A percentile compares a stretch with the other conserved stretches of the same genome.
These are phyloP conservation scores for Watsonalla cultraria DNA, from an alignment of 2,888 invertebrate genomes.

Conservation along the genomic window DNA sequence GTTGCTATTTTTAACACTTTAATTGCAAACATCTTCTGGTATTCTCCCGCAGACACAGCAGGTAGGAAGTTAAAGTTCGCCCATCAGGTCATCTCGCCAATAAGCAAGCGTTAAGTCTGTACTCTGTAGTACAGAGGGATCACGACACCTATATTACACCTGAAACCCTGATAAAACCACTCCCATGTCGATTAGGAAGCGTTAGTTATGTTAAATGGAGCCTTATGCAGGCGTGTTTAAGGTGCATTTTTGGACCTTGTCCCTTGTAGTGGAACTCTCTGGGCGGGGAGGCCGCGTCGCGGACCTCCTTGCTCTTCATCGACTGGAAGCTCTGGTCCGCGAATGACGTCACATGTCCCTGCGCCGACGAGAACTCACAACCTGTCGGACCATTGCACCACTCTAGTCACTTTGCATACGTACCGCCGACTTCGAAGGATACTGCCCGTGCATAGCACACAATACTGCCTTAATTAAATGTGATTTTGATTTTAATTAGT, in stretches of 20 bases:
- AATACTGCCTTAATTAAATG: no score
- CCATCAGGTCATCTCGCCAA: no score
- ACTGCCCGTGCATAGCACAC: no score
- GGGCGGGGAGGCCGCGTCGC: slow-evolving; percentile 87
- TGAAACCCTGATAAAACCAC: slow-evolving; percentile 1
- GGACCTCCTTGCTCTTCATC: slow-evolving; percentile 87
- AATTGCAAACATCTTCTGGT: no score
- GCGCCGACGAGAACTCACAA: slow-evolving; percentile 66
- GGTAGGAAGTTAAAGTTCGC: no score
- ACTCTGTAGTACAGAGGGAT: no score
- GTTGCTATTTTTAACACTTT: no score
- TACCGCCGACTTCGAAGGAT: not conserved
- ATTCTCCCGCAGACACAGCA: no score
- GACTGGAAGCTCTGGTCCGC: slow-evolving; percentile 88
- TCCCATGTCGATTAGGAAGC: slow-evolving; percentile 55
- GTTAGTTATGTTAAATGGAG: slow-evolving; percentile 53
- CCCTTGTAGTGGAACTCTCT: slow-evolving; percentile 77
- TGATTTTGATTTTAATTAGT: no score
- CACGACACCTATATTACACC: not conserved
- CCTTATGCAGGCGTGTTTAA: slow-evolving; percentile 36
- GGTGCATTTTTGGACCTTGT: slow-evolving; percentile 60
- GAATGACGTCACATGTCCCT: slow-evolving; percentile 83
- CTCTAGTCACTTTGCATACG: slow-evolving; percentile 15
- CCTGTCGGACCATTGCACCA: slow-evolving; percentile 56
- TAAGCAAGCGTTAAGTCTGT: no score